These are phyloP conservation scores for Lithophane semibrunnea DNA, from an alignment of 2,888 invertebrate genomes.

Conservation along the genomic window DNA sequence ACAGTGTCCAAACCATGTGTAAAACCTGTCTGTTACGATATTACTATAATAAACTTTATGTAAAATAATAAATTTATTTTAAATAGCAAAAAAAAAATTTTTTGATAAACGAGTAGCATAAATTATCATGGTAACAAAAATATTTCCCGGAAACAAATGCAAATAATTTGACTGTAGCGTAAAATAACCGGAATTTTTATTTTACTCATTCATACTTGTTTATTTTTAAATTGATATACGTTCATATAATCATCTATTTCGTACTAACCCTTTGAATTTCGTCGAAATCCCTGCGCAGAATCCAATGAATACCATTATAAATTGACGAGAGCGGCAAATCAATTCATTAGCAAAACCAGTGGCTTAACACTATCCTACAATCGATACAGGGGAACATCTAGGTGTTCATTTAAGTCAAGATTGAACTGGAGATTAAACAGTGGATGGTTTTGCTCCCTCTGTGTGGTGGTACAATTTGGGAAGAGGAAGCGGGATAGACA, in stretches of 20 bases:
- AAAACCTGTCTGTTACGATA: not conserved
- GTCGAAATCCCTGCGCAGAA: conserved; percentile 53
- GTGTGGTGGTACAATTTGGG: conserved; percentile 63
- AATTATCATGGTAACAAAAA: not conserved
- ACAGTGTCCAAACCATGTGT: not conserved
- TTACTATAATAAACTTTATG: not conserved
- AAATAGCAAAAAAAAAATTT: not conserved
- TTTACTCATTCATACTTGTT: not conserved
- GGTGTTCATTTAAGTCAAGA: conserved; percentile 89
- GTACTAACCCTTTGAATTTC: conserved; percentile 53
- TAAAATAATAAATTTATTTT: not conserved
- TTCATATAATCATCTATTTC: not conserved
- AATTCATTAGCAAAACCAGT: conserved; percentile 87
- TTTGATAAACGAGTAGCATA: not conserved
- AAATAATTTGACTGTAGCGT: not conserved
- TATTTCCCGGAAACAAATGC: not conserved
- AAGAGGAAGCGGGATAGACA: conserved; percentile 40
- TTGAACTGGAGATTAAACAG: conserved; percentile 87
- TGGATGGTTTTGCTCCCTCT: conserved; percentile 79
- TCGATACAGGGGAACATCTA: conserved; percentile 82
- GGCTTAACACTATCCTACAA: conserved; percentile 83
- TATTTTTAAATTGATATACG: not conserved
- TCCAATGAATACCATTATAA: conserved; percentile 73
- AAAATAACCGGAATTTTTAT: not conserved
- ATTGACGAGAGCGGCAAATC: conserved; percentile 82